Evolutionary conservation across 2,797 vertebrate species (phyloP), one percentile per base, ranked within the genome.

Genomic region (Poecilia wingei): DNA sequence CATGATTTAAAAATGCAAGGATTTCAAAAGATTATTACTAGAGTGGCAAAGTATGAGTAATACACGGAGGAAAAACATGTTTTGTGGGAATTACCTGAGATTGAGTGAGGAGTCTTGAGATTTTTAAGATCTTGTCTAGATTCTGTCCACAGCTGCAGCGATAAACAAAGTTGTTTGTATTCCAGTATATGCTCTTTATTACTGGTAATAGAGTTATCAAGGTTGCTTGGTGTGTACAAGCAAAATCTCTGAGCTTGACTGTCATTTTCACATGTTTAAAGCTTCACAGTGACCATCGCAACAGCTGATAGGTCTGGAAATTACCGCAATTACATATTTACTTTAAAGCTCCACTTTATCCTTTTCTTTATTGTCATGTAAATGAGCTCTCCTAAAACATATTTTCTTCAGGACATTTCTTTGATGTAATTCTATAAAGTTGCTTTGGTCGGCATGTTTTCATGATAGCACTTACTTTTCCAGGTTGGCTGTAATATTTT

Each of bases 1-100:
- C 74, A 79, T 69, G 70, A 75, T 81, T 86, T 87, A 83, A 90
- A 87, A 78, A 85, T 85, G 72, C 49, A 25, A 66, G 79, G 75
- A 79, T 75, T 86, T 46, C 46, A 79, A 77, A 82, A 79, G 74
- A 81, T 83, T 36, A 77, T 86, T 77, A 81, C 80, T 74, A 72
- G 61, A 84, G 79, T 79, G 79, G 69, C 61, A 51, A 81, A 57
- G 71, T 64, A n/a, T 68, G 41, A 80, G 59, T 80, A 57, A 85
- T 39, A 59, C 43, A 82, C 2, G 25, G 25, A 57, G 47, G 39
- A 39, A 33, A 72, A 55, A 78, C 4, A 51, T 41, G 16, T 10
- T 76, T 61, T 51, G 47, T 45, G 74, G 25, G 72, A 81, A 74
- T 76, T 16, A 49, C 46, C 39, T 57, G 7, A 64, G 22, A 74